Evolutionary conservation across 2,113 vertebrate genomes (phyloP).

Genomic region (Rynchops niger): DNA sequence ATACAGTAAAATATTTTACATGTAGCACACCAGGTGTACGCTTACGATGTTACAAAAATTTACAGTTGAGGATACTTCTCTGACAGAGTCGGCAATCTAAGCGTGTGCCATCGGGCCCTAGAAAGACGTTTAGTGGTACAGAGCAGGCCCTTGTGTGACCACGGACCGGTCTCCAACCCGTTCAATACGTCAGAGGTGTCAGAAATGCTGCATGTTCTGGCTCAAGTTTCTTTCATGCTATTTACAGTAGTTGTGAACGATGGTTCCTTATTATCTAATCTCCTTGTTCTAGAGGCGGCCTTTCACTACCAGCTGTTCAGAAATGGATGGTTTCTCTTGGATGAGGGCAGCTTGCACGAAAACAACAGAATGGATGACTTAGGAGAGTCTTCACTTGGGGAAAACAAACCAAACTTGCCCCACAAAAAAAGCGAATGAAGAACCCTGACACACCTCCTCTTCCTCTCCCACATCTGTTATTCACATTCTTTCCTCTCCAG

Average conservation of each 20-base stretch:
- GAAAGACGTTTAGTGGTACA: not conserved
- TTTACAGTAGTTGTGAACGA: not conserved
- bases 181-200: rapidly evolving
- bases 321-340: not conserved
- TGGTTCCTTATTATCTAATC: not conserved
- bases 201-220: not conserved
- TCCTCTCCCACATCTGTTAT: not conserved
- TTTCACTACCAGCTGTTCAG: not conserved
- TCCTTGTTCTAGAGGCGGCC: not conserved
- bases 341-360: not conserved
- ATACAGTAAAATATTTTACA: slow-evolving; percentile 68
- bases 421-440: not conserved
- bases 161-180: not conserved
- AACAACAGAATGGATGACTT: not conserved
- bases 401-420: not conserved
- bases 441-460: not conserved
- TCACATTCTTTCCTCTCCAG: not conserved
- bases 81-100: not conserved
- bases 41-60: slow-evolving; percentile 67
- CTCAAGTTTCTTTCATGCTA: not conserved
- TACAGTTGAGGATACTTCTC: slow-evolving; percentile 51
- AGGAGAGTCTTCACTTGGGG: not conserved
- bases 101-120: not conserved
- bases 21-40: not conserved
- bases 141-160: not conserved